phyloP scores from a whole-genome alignment of 2,888 invertebrate species.

The Zonitis immaculata region DNA sequence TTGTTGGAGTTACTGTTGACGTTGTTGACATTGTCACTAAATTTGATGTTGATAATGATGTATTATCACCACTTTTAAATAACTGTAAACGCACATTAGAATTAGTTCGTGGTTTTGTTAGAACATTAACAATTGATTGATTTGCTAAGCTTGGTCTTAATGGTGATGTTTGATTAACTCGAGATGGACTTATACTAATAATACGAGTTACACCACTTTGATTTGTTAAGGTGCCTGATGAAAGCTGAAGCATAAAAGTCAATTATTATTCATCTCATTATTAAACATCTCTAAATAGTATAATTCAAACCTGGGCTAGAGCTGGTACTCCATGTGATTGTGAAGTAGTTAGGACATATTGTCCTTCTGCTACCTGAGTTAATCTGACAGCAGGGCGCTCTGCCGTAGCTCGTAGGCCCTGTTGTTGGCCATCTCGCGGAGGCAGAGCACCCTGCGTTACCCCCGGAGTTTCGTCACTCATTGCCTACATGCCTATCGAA shows the following conservation, averaged over 20 bases:
- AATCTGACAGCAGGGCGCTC: constrained; percentile 46
- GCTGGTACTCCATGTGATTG: constrained; percentile 49
- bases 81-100: constrained; percentile 43
- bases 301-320: constrained; percentile 49
- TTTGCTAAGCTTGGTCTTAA: constrained; percentile 40
- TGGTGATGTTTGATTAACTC: constrained; percentile 34
- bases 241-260: constrained; percentile 32
- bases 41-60: constrained; percentile 9
- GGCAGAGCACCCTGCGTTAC: constrained; percentile 50
- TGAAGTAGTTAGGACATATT: constrained; percentile 42
- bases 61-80: constrained; percentile 26
- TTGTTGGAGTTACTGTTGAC: constrained; percentile 22
- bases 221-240: constrained; percentile 27
- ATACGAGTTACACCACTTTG: constrained; percentile 51
- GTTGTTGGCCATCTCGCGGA: constrained; percentile 43
- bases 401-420: constrained; percentile 38
- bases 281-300: no score
- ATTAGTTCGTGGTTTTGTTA: constrained; percentile 39
- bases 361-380: constrained; percentile 46
- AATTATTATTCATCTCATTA: no score
- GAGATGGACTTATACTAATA: constrained; percentile 50
- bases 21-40: constrained; percentile 32
- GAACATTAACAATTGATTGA: constrained; percentile 47
- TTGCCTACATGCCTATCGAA: constrained; percentile 42
- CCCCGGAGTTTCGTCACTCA: constrained; percentile 51